A percentile compares a stretch with the other conserved stretches of the same genome.
Conservation (phyloP, 2,113 vertebrate species). For the Labeo catla region DNA sequence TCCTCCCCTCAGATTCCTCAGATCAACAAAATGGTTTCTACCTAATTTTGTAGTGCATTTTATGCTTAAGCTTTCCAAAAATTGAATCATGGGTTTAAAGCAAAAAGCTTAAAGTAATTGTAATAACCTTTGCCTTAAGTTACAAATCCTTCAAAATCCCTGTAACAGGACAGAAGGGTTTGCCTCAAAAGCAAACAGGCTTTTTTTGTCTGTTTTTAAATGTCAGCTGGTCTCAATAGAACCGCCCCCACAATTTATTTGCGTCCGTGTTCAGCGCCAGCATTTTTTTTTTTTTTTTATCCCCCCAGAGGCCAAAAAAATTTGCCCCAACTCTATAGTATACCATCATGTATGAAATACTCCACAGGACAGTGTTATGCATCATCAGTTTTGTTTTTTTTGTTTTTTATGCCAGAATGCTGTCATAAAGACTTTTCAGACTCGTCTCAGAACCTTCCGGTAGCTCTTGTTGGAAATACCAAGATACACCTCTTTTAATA, state of each 20-base stretch:
- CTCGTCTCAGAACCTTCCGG: constrained; percentile 10
- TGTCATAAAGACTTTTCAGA: constrained; percentile 17
- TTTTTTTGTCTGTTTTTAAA: constrained; percentile 34
- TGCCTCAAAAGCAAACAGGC: constrained; percentile 3
- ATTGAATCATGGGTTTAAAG: neutral
- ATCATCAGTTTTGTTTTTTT: neutral
- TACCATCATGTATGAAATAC: neutral
- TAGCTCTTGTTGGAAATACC: constrained; percentile 18
- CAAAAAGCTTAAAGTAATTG: constrained; percentile 35
- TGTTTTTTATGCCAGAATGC: neutral
- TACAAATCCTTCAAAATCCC: constrained; percentile 8
- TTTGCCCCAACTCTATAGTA: neutral
- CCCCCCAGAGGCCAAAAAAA: neutral
- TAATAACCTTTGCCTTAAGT: constrained; percentile 49
- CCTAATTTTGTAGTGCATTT: constrained; percentile 68
- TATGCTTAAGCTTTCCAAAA: constrained; percentile 5
- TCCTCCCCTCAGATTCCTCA: constrained; percentile 62
- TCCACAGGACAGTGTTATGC: constrained; percentile 42
- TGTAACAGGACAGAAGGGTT: constrained; percentile 30
- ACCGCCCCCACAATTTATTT: neutral
- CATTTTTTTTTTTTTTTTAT: neutral
- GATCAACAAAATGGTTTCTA: constrained; percentile 73
- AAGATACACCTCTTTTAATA: constrained; percentile 23
- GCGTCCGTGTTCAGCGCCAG: neutral
- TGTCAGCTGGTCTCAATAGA: neutral